Conservation (phyloP, 2,797 vertebrate genomes). For the Hybognathus amarus region DNA sequence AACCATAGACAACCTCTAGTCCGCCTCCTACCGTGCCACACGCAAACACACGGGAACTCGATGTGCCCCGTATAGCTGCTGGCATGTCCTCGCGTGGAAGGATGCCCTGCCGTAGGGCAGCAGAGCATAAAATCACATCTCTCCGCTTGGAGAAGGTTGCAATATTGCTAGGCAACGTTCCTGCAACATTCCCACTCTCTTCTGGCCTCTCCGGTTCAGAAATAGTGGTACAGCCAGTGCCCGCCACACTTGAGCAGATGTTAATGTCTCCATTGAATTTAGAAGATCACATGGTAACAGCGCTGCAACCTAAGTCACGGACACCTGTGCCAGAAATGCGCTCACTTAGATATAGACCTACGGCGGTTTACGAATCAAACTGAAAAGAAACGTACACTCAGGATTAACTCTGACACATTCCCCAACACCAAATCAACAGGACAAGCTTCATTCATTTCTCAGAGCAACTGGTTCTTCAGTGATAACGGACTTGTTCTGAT, state of each 20-base stretch:
- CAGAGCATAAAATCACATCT: conserved; percentile 53
- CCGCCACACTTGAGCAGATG: conserved; percentile 31
- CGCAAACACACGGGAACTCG: conserved; percentile 23
- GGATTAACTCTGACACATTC: conserved; percentile 4
- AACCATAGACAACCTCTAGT: not conserved
- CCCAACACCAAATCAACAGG: not conserved
- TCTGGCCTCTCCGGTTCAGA: conserved; percentile 19
- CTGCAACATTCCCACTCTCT: conserved; percentile 17
- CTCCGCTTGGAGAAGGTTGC: conserved; percentile 39
- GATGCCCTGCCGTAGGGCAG: conserved; percentile 32
- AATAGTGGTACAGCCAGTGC: conserved; percentile 31
- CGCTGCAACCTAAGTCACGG: not conserved
- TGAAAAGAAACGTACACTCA: not conserved
- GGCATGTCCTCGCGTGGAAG: conserved; percentile 14
- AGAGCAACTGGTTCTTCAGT: conserved; percentile 40
- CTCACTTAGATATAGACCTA: conserved; percentile 13
- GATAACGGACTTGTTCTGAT: conserved; percentile 64
- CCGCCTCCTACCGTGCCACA: not conserved
- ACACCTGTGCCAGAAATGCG: conserved; percentile 48
- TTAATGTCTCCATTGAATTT: conserved; percentile 37
- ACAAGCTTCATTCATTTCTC: conserved; percentile 25
- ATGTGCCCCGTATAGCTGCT: conserved; percentile 4
- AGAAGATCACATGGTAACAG: conserved; percentile 39
- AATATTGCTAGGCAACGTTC: conserved; percentile 59
- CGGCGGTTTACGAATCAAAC: not conserved